Percentiles rank a stretch among this genome's conserved stretches.
phyloP scores from a whole-genome alignment of 2,888 invertebrate species.

The Apotomis betuletana region DNA sequence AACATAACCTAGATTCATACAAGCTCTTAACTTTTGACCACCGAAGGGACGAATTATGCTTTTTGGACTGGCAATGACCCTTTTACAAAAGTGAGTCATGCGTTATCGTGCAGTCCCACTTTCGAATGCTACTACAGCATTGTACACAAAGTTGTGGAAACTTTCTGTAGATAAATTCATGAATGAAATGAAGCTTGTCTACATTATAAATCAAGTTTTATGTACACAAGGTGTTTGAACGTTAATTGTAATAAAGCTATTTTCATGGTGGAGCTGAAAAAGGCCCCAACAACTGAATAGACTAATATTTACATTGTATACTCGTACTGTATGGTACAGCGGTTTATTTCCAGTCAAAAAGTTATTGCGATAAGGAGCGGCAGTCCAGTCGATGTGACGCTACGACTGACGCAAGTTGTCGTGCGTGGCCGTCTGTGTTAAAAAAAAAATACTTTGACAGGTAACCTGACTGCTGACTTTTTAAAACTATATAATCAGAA shows the following conservation, averaged over 20 bases:
- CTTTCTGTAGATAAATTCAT: conserved; percentile 3
- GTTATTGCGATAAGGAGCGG: conserved; percentile 49
- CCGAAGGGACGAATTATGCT: no score
- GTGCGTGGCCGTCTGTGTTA: conserved; percentile 46
- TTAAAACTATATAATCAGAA: conserved; percentile 25
- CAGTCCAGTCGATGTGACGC: conserved; percentile 56
- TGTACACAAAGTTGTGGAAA: conserved; percentile 7
- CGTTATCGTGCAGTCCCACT: neutral
- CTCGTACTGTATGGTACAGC: conserved; percentile 43
- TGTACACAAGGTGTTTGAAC: conserved; percentile 6
- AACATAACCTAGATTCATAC: no score
- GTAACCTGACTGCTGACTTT: conserved; percentile 56
- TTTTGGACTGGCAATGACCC: no score
- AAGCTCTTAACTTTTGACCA: no score
- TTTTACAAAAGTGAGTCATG: neutral
- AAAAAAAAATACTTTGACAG: conserved; percentile 65
- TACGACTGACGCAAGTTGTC: conserved; percentile 56
- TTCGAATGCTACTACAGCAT: neutral
- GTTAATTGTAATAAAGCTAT: conserved; percentile 6
- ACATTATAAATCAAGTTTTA: conserved; percentile 14
- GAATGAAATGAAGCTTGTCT: conserved; percentile 6
- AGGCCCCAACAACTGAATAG: conserved; percentile 8
- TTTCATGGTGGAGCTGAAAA: conserved; percentile 11
- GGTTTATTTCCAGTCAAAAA: conserved; percentile 59
- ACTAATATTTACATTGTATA: conserved; percentile 49